Base-by-base conservation (phyloP, 2,888 invertebrate species). In the Anarsia innoxiella region DNA sequence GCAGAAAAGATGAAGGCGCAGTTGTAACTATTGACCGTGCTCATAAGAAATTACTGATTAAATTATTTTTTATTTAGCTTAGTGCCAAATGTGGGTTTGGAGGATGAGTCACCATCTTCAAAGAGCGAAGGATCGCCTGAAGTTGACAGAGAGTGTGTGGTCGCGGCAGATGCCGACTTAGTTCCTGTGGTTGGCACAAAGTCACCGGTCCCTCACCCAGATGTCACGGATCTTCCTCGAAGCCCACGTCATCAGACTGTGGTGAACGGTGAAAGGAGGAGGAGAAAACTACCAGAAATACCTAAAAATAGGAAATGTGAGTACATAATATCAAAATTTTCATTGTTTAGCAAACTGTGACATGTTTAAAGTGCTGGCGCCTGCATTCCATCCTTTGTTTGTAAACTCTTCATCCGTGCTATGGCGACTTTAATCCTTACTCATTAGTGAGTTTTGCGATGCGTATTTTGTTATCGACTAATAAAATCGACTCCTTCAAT, bases 241-340 rank as follows among this genome's bases (percentile, higher is more conserved):
- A 80, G 73, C 47, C 75, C 76, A n/a, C 65, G 70, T 34, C 75
- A 78, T 41, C 77, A 75, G 51, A 59, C 65, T 12, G 76, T 77
- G 35, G 67, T 63, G 44, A 83, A 67, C 44, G 85, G 83, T 8
- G 91, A 92, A 64, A 86, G 94, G 46, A 88, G 92, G 59, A 86
- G 96, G 56, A 87, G 95, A 77, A 93, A 93, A 79, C 85, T 95
- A 14, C 95, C 95, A 23, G 95, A 95, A 79, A 95, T 95, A 56
- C 95, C 95, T 3, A 95, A 94, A 72, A 92, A 92, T 59, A 93
- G 92, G 72, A 94, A 93, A 89, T 89, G 94, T 94, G 73, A 90
- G 91, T 74, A 26, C n/a, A 26, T 26, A 4, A 26, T n/a, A n/a
- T 26, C n/a, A n/a, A 26, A 26, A 19, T 19, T 19, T 9, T 25